phyloP scores from a whole-genome alignment of 2,113 vertebrate species.

The Megalops atlanticus region DNA sequence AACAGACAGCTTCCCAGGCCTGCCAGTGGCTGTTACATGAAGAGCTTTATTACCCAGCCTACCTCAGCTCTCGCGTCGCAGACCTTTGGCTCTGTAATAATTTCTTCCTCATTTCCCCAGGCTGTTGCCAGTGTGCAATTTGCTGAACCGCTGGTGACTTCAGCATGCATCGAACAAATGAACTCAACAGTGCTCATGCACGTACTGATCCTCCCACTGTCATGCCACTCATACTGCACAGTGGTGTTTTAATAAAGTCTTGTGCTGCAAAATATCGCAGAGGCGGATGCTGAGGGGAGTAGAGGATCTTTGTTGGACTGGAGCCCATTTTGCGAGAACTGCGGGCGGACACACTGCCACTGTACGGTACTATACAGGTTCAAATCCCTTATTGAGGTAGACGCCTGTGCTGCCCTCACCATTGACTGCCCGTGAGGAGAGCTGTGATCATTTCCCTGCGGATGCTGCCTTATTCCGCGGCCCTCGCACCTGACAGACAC shows the following conservation, averaged over 20 bases:
- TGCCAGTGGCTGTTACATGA: neutral
- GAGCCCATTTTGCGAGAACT: neutral
- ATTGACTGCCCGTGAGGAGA: no score
- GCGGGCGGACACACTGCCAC: neutral
- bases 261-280: neutral
- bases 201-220: no score
- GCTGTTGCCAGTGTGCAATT: neutral
- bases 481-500: no score
- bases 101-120: neutral
- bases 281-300: neutral
- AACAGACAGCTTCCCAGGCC: no score
- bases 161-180: neutral
- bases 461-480: no score
- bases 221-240: neutral
- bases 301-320: neutral
- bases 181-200: neutral
- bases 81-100: no score
- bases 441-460: no score
- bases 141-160: neutral
- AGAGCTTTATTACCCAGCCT: neutral
- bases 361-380: neutral
- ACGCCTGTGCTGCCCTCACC: neutral
- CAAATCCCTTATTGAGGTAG: no score
- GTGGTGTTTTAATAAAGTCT: neutral
- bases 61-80: neutral